These are phyloP conservation scores for Gyps fulvus DNA, from an alignment of 2,113 vertebrate species.

Conservation along the genomic window DNA sequence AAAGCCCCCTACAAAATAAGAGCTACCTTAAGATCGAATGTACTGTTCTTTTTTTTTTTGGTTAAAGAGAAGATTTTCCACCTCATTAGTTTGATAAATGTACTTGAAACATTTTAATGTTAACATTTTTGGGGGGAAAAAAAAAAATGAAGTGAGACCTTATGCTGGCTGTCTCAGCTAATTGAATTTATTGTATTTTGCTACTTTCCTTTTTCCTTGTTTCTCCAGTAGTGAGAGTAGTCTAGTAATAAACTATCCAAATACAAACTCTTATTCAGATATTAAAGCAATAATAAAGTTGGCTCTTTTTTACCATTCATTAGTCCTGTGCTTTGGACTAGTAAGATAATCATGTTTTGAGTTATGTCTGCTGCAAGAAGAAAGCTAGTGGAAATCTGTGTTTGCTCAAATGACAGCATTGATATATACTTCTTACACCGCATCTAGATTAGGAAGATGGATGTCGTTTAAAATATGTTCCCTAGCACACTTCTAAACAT, in stretches of 20 bases:
- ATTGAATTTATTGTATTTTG: not conserved
- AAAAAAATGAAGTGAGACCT: not conserved
- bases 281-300: not conserved
- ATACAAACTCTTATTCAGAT: not conserved
- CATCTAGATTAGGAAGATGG: not conserved
- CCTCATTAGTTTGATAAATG: not conserved
- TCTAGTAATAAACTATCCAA: not conserved
- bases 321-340: not conserved
- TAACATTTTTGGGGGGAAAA: not conserved
- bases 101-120: not conserved
- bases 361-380: not conserved
- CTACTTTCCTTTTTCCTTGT: not conserved
- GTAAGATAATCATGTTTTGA: not conserved
- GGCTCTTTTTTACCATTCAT: not conserved
- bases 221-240: not conserved
- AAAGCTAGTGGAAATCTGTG: not conserved
- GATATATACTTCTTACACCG: not conserved
- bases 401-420: not conserved
- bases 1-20: not conserved
- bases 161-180: not conserved
- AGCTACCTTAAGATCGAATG: not conserved
- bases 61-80: not conserved
- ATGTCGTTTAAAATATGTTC: conserved; percentile 48
- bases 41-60: not conserved
- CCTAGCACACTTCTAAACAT: not conserved